These are phyloP conservation scores for Mythimna lalbum DNA, from an alignment of 2,888 invertebrate genomes.

Conservation along the genomic window DNA sequence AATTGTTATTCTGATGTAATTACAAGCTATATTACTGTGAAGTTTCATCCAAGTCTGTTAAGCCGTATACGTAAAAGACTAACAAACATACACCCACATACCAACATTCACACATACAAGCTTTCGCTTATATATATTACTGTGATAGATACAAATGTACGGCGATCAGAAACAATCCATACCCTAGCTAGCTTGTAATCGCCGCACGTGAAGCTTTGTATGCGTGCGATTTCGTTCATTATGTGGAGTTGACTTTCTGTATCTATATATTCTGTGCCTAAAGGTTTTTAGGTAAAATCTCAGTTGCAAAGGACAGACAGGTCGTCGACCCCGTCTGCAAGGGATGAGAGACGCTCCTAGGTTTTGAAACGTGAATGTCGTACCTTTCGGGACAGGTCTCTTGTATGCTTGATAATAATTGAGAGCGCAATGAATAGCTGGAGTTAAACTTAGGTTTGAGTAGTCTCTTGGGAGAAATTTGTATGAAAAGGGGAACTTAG, in stretches of 20 bases:
- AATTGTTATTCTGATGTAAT: too few relatives aligned
- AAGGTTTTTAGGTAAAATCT: slow-evolving; percentile 41
- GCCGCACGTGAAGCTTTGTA: background rate
- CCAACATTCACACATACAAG: too few relatives aligned
- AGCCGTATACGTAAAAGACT: too few relatives aligned
- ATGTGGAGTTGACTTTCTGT: background rate
- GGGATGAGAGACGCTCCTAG: slow-evolving; percentile 17
- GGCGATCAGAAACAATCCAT: background rate
- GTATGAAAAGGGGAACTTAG: background rate
- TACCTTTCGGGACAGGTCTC: background rate
- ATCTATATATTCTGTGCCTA: slow-evolving; percentile 8
- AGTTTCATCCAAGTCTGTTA: too few relatives aligned
- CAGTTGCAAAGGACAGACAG: slow-evolving; percentile 52
- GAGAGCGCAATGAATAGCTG: slow-evolving; percentile 3
- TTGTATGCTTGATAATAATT: slow-evolving; percentile 4
- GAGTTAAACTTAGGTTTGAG: background rate
- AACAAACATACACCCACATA: too few relatives aligned
- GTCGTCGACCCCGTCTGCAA: slow-evolving; percentile 45
- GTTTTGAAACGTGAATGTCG: background rate
- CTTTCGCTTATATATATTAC: too few relatives aligned
- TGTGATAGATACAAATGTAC: background rate
- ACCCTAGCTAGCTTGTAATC: background rate
- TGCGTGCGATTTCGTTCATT: background rate
- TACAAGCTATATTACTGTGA: too few relatives aligned
- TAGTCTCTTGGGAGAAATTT: background rate